Evolutionary conservation across 2,888 invertebrate genomes (phyloP), one percentile per base, ranked within the genome.

Genomic region (Drosophila sordidapex): DNA sequence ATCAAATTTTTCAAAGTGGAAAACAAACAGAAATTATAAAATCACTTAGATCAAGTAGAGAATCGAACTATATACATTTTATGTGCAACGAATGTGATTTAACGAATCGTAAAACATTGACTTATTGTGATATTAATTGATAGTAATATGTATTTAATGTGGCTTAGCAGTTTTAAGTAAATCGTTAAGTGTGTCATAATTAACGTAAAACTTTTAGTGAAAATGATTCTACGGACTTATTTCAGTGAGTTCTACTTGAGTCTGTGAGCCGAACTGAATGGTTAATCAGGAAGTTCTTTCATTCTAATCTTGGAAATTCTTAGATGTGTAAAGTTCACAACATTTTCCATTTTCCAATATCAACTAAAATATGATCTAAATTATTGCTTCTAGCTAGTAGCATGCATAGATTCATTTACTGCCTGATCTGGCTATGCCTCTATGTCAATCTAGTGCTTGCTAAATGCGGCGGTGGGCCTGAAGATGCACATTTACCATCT

Each of bases 281-380:
- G 81, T 79, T 15, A 93, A 93, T 46, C 7, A 8, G 46, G 8
- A 46, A 25, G 46, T 25, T 25, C 15, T 15, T 46, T 46, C 21
- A 8, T 46, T 7, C 25, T 15, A 46, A 25, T 8, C 15, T 8
- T 46, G 2, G 2, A 25, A 46, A 8, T 15, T 46, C 8, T 46
- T 15, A 15, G 21, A 2, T 15, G 7, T 46, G 15, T 1, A 46
- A 21, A 15, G 15, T 46, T 4, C 46, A 25, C 8, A 46, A 46
- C 15, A 25, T 21, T 4, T 21, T 21, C 21, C 1, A 13, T 15
- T 7, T 11, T 25, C 29, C 10, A 21, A 21, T 15, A 15, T 8
- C 2, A 38, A n/a, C 35, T 38, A 38, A 43, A 36, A n/a, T 21
- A 5, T 40, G 11, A 33, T 29, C 18, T 38, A n/a, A n/a, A 1